Evolutionary conservation across 1,140 invertebrate genomes (phyloP).

Genomic region (Drosophila dunni): DNA sequence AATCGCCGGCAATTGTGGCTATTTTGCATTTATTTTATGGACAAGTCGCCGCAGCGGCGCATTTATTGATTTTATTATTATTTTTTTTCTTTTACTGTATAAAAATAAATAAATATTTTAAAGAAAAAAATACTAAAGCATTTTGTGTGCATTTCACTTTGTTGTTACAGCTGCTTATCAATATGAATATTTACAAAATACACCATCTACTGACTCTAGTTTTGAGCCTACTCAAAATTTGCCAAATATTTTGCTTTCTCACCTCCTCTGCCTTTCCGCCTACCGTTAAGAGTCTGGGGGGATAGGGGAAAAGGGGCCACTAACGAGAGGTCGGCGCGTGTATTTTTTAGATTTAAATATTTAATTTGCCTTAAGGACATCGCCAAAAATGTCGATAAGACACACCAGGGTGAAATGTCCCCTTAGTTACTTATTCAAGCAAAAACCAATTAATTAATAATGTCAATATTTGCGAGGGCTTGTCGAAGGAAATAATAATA

Average conservation of each 20-base stretch:
- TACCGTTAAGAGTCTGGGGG: background rate
- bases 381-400: slow-evolving; percentile 34
- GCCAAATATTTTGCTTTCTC: slow-evolving; percentile 6
- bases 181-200: slow-evolving; percentile 8
- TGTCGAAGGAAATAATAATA: slow-evolving; percentile 20
- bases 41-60: slow-evolving; percentile 61
- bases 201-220: background rate
- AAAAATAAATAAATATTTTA: slow-evolving; percentile 11
- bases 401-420: slow-evolving; percentile 8
- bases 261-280: background rate
- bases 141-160: slow-evolving; percentile 4
- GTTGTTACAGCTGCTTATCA: slow-evolving; percentile 22
- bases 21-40: slow-evolving; percentile 68
- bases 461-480: slow-evolving; percentile 65
- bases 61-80: slow-evolving; percentile 81
- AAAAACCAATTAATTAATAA: slow-evolving; percentile 79
- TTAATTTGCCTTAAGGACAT: slow-evolving; percentile 64
- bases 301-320: background rate
- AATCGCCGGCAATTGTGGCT: slow-evolving; percentile 74
- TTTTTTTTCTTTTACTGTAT: slow-evolving; percentile 12
- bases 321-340: slow-evolving; percentile 23
- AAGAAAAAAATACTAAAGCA: background rate
- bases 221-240: slow-evolving; percentile 4
- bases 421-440: slow-evolving; percentile 56
- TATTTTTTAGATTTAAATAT: slow-evolving; percentile 75